Base-by-base conservation (phyloP, 2,888 invertebrate genomes). In the Acleris cristana region DNA sequence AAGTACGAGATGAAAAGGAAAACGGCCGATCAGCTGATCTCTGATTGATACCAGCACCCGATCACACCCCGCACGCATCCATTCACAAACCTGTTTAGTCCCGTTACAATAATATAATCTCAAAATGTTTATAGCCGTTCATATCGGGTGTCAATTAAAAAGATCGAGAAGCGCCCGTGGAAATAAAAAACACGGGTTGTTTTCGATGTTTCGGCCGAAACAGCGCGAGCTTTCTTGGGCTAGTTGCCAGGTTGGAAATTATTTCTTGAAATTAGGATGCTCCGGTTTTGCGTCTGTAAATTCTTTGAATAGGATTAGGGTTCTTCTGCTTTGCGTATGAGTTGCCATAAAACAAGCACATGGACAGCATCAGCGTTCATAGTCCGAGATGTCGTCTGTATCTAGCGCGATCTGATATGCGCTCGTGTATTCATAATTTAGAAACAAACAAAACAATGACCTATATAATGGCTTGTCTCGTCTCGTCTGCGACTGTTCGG, bases 1-100 rank as follows among this genome's bases (percentile, higher is more conserved):
- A 86, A 87, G 82, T 84, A 84, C 82, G 83, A 85, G 88, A 88
- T 88, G 89, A 90, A 89, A 88, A 87, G 87, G 87, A 87, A 89
- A 88, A 83, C 81, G 79, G 69, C 72, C 85, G 84, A 89, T 88
- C 91, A 90, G 91, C 90, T 92, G 90, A 88, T 89, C 80, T 77
- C 79, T 85, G 87, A 88, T 87, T 86, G 88, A 89, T 89, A 84
- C 79, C 79, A 78, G 79, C 76, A 26, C 74, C 67, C 71, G 70
- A 69, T 79, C 76, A 72, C 79, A 76, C 76, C 73, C 73, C 65
- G 76, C 79, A 80, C 81, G 79, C 81, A 75, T 74, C 78, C 78
- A 80, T 80, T 82, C 80, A 77, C 73, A 69, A 86, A 89, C 89
- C 84, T 80, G 88, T 89, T 89, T 83, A 82, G 79, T 78, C 75